Evolutionary conservation across 2,888 invertebrate species (phyloP).

Genomic region (Drosophila falleni): DNA sequence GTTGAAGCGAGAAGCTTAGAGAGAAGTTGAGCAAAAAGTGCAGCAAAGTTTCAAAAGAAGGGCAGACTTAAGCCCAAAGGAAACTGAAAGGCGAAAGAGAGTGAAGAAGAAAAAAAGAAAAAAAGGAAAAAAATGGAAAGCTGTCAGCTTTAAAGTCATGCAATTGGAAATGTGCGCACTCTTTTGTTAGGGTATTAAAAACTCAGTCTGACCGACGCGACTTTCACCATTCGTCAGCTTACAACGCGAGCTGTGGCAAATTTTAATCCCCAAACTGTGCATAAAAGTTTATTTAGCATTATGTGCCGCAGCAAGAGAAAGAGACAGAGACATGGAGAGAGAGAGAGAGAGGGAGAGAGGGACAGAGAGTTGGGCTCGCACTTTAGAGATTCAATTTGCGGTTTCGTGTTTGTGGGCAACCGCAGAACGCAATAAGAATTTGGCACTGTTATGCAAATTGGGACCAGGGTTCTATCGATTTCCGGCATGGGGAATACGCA

Average conservation of each 20-base stretch:
- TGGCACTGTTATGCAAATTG: slow-evolving; percentile 37
- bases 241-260: slow-evolving; percentile 17
- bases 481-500: neutral
- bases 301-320: slow-evolving; percentile 1
- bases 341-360: neutral
- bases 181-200: slow-evolving; percentile 26
- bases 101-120: neutral
- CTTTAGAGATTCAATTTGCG: slow-evolving; percentile 55
- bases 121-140: slow-evolving; percentile 5
- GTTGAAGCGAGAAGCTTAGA: neutral
- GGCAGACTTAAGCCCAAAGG: neutral
- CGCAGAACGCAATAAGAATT: slow-evolving; percentile 37
- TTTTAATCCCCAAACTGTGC: slow-evolving; percentile 44
- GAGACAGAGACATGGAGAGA: neutral
- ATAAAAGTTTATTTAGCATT: slow-evolving; percentile 41
- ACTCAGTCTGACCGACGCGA: neutral
- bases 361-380: slow-evolving; percentile 17
- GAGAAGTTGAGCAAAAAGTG: slow-evolving; percentile 4
- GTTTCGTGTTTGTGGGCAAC: slow-evolving; percentile 12
- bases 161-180: neutral
- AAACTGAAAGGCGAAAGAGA: neutral
- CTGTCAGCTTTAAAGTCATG: slow-evolving; percentile 8
- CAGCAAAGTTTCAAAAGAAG: neutral
- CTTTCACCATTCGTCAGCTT: slow-evolving; percentile 11
- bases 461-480: slow-evolving; percentile 4